Base-by-base conservation (phyloP, 2,797 vertebrate genomes). In the Coendou prehensilis region DNA sequence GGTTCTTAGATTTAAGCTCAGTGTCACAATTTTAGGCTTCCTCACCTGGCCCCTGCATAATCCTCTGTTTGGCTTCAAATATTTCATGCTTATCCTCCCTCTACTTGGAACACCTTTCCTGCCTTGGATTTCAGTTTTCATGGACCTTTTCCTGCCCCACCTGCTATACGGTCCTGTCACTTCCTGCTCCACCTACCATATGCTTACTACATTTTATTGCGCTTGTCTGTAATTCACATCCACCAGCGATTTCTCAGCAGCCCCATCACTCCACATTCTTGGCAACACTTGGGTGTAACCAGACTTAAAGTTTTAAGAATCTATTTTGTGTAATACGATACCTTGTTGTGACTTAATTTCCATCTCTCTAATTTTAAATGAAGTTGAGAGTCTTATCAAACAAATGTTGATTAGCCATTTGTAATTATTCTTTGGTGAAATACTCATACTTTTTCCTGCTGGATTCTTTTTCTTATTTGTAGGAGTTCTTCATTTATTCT, bases 321-420 rank as follows among this genome's bases (percentile, higher is more conserved):
- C 20, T 71, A 33, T 82, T 90, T 95, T 8, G 37, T 95, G 4
- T 79, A 86, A 78, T 86, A 41, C 83, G 8, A 14, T 41, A 82
- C 84, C 67, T 92, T 50, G 57, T n/a, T 89, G 81, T 80, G 75
- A 45, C 9, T 87, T 87, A 73, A 64, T 85, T 85, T 93, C 3
- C 52, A 79, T 54, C 59, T 87, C 30, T 93, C 18, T 76, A 71
- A 57, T 50, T 96, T 93, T 85, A 91, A 89, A 84, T 96, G 79
- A 93, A 9, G 6, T 57, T 78, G 69, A 81, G 6, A 18, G 45
- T 91, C 54, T 80, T 92, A 82, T 83, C 15, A 91, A 75, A 54
- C 23, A 93, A 69, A 50, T 71, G 28, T 82, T 59, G 56, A 57
- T 52, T 73, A 61, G 1, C 22, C 33, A 75, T 81, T 57, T 63